phyloP scores from a whole-genome alignment of 2,888 invertebrate species.

The Lithophane semibrunnea region DNA sequence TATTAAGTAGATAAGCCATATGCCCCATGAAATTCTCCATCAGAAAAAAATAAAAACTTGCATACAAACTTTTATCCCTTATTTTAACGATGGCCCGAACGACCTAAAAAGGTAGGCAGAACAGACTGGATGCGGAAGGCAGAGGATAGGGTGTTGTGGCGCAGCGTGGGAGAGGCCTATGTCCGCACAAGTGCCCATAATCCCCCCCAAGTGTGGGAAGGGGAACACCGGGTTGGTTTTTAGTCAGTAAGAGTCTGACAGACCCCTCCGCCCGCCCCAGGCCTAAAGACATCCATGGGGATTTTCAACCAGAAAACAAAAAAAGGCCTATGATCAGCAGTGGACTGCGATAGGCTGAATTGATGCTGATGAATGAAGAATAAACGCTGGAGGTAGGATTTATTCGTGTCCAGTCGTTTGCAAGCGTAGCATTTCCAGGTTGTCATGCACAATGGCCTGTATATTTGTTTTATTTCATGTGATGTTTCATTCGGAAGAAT shows the following conservation, averaged over 20 bases:
- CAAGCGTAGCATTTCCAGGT: conserved; percentile 32
- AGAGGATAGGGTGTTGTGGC: not conserved
- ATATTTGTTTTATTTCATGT: conserved; percentile 31
- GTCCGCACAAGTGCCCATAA: no score
- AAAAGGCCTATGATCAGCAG: not conserved
- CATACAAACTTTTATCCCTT: not conserved
- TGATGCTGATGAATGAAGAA: not conserved
- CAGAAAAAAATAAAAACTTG: not conserved
- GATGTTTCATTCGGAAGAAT: conserved; percentile 9
- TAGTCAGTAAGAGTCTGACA: no score
- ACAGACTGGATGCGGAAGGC: not conserved
- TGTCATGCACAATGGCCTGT: conserved; percentile 45
- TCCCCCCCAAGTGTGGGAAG: no score
- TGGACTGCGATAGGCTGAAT: no score
- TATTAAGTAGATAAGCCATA: not conserved
- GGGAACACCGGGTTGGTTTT: no score
- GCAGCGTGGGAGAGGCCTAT: not conserved
- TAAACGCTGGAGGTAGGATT: conserved; percentile 9
- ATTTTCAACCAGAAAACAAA: no score
- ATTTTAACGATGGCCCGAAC: not conserved
- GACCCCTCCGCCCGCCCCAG: no score
- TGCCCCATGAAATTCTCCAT: not conserved
- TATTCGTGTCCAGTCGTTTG: conserved; percentile 21
- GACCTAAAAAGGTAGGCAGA: not conserved
- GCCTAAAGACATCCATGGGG: no score